phyloP scores from a whole-genome alignment of 23 tunicate genomes.

The Diplosoma virens region DNA sequence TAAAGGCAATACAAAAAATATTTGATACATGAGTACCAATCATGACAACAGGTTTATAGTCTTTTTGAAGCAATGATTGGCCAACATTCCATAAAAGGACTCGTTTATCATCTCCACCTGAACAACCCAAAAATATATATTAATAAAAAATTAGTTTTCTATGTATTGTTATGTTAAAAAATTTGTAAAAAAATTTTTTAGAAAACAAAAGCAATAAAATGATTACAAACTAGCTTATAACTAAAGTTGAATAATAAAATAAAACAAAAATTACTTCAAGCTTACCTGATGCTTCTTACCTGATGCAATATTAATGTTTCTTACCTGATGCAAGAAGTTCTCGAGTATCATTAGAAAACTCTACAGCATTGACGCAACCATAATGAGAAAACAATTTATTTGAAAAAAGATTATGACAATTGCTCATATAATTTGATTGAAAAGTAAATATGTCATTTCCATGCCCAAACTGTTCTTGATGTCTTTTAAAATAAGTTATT shows the following conservation, averaged over 20 bases:
- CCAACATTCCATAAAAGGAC: slow-evolving; percentile 72
- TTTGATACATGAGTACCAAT: slow-evolving; percentile 69
- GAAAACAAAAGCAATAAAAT: background rate
- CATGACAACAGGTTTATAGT: slow-evolving; percentile 64
- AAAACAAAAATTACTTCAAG: background rate
- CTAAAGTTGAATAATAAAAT: background rate
- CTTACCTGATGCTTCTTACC: no score
- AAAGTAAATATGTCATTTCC: background rate
- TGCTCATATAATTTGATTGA: slow-evolving; percentile 2
- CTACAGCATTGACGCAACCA: slow-evolving; percentile 88
- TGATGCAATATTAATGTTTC: no score
- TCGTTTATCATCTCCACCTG: slow-evolving; percentile 88
- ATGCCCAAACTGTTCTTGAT: background rate
- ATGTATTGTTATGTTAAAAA: background rate
- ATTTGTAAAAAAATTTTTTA: no score
- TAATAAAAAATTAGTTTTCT: background rate
- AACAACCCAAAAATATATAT: background rate
- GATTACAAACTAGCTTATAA: background rate
- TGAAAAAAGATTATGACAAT: slow-evolving; percentile 17
- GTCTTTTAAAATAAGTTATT: background rate
- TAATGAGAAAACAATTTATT: slow-evolving; percentile 57
- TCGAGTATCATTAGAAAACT: slow-evolving; percentile 47
- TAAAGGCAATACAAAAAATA: slow-evolving; percentile 69
- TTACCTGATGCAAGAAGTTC: slow-evolving; percentile 74
- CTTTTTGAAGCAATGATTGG: slow-evolving; percentile 10